Base-by-base conservation (phyloP, 2,888 invertebrate genomes). In the Galerucella calmariensis region DNA sequence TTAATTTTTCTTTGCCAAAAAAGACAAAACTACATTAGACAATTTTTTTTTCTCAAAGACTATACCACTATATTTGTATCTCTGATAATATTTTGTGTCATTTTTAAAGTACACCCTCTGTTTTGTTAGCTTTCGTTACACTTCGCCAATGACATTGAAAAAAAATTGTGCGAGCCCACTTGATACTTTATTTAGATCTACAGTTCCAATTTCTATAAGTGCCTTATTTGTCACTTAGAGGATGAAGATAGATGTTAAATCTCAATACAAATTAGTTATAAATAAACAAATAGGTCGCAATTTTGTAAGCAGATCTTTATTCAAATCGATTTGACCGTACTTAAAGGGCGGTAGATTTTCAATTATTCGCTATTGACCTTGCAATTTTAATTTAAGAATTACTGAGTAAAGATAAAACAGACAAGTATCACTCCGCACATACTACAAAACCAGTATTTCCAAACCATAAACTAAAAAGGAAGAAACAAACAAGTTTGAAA, bases 401-500 rank as follows among this genome's bases (percentile, higher is more conserved):
- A 12, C 41, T 20, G 14, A 61, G 5, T 5, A 35, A 62, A 41
- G 35, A 5, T 41, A 62, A 62, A n/a, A 41, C 11, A 12, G 61
- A 62, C 62, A 41, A 16, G 41, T 35, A 62, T 41, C 27, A 62
- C 62, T 62, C 27, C 16, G 10, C 24, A 27, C 16, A 56, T n/a
- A 35, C 12, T 46, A 24, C n/a, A 67, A 67, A 67, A 67, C 67
- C 53, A 56, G n/a, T 58, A 67, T 67, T 56, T 67, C 67, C 11
- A 67, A 67, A 67, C 35, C 27, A 46, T 46, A 66, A 48, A 20
- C 66, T 51, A n/a, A 48, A 51, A 61, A 61, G 63, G 56, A 56
- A 67, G 53, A 67, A 53, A 67, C 66, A 66, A 67, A 67, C 67
- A 53, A 35, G 67, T 67, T 67, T 67, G 41, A n/a, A 53, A 35